Evolutionary conservation across 2,888 invertebrate genomes (phyloP).

Genomic region (Agrenia bidenticulata): DNA sequence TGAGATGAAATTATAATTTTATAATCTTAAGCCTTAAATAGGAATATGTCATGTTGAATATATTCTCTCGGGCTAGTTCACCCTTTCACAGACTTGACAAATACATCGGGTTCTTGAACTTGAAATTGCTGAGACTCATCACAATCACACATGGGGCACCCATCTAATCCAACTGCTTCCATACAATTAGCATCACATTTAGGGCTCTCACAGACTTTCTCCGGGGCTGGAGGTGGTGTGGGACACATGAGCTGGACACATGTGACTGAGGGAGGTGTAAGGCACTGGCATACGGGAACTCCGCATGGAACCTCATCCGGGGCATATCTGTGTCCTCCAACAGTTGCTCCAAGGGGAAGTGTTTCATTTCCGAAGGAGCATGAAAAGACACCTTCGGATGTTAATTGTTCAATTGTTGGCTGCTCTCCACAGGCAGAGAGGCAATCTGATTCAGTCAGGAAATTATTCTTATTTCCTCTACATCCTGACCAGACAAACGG

Average conservation of each 20-base stretch:
- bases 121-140: constrained; percentile 6
- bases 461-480: constrained; percentile 41
- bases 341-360: constrained; percentile 34
- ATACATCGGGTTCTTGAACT: constrained; percentile 10
- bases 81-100: constrained; percentile 32
- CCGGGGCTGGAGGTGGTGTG: constrained; percentile 22
- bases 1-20: too few species aligned
- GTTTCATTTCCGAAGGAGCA: constrained; percentile 41
- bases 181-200: constrained; percentile 33
- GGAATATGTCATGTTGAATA: too few species aligned
- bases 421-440: constrained; percentile 31
- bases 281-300: constrained; percentile 38
- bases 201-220: constrained; percentile 19
- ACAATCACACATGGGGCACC: constrained; percentile 37
- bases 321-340: constrained; percentile 17
- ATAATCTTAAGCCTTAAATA: too few species aligned
- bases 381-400: constrained; percentile 37
- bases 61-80: constrained; percentile 4
- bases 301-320: constrained; percentile 34
- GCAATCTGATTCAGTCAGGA: constrained; percentile 39
- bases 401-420: constrained; percentile 40
- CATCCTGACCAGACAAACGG: constrained; percentile 41
- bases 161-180: constrained; percentile 31
- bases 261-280: constrained; percentile 41
- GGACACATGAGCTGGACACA: constrained; percentile 40